Conservation (phyloP, 1,140 invertebrate species). For the Hestina assimilis region DNA sequence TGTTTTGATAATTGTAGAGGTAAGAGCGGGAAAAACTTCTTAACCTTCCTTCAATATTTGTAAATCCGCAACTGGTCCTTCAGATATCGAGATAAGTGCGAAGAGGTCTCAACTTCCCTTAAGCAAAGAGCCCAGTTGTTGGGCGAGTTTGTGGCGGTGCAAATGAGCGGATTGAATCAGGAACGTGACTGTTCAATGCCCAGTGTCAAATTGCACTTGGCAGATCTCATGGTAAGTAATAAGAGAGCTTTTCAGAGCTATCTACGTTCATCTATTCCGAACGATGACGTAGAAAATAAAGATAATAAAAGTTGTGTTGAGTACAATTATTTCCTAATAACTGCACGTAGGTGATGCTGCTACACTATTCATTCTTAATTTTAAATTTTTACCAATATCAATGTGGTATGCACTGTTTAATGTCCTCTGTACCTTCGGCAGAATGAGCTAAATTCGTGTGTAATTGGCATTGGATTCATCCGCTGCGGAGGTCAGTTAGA, state of each 20-base stretch:
- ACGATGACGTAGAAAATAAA: no score
- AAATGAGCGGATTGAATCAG: conserved; percentile 74
- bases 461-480: conserved; percentile 81
- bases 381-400: no score
- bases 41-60: neutral
- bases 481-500: conserved; percentile 81
- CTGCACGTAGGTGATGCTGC: no score
- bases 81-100: conserved; percentile 64
- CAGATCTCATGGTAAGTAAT: conserved; percentile 62
- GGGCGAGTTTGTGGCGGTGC: conserved; percentile 75
- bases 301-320: no score
- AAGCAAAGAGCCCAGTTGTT: conserved; percentile 60
- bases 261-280: no score
- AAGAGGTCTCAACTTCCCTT: conserved; percentile 55
- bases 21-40: no score
- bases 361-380: no score
- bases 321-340: no score
- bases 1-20: no score
- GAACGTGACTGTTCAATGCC: conserved; percentile 64
- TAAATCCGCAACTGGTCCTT: neutral
- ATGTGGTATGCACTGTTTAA: no score
- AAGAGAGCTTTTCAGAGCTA: neutral
- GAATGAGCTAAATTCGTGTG: conserved; percentile 52
- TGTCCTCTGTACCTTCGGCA: conserved; percentile 28
- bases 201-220: conserved; percentile 75